Base-by-base conservation (phyloP, 1,140 invertebrate species). In the Papilio machaon region DNA sequence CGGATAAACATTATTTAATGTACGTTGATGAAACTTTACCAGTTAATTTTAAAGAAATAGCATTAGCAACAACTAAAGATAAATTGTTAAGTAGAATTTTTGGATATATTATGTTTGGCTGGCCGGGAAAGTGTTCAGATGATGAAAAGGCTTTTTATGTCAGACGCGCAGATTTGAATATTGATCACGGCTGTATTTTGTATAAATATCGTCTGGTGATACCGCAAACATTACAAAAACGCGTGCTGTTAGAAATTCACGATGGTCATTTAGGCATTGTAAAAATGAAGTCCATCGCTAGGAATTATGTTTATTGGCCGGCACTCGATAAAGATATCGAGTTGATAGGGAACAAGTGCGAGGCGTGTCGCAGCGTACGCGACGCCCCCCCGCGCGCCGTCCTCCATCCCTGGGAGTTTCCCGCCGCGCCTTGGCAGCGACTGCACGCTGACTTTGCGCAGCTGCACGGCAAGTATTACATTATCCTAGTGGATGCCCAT, bases 221-320 rank as follows among this genome's bases (percentile, higher is more conserved):
- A n/a, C n/a, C n/a, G n/a, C n/a, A n/a, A n/a, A n/a, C n/a, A n/a
- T n/a, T n/a, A n/a, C n/a, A n/a, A n/a, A n/a, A n/a, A n/a, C n/a
- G n/a, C n/a, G n/a, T n/a, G n/a, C n/a, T n/a, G n/a, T n/a, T n/a
- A n/a, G n/a, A n/a, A n/a, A n/a, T n/a, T n/a, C n/a, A n/a, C n/a
- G n/a, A n/a, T n/a, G n/a, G n/a, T n/a, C n/a, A n/a, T n/a, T n/a
- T n/a, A n/a, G n/a, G n/a, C n/a, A n/a, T n/a, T 1, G 84, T 89
- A 17, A 90, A 90, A 83, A 96, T 95, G 91, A 96, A 96, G 86
- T 82, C 90, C 10, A 80, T 95, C 6, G 95, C 95, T 1, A 82
- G 95, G 17, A 79, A 82, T 54, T 93, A 94, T 84, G 85, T 95
- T 11, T 96, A 90, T 86, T 96, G 94, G 93, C 92, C 91, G 17